Conservation (phyloP, 2,113 vertebrate genomes). For the Anthoscopus minutus region DNA sequence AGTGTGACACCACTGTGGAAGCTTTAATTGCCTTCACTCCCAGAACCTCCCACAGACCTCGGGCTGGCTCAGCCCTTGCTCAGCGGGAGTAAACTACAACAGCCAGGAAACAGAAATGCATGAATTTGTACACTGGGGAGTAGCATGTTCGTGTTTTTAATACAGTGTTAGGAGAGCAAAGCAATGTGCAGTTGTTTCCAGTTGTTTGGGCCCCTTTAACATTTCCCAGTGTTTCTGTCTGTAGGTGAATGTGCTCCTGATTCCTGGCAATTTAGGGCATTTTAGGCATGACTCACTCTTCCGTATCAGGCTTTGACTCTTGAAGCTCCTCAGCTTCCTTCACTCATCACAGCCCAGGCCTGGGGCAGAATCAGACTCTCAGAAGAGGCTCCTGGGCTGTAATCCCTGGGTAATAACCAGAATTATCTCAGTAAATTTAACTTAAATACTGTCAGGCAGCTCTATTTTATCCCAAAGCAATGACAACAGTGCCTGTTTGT, state of each 20-base stretch:
- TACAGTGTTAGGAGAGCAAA: background rate
- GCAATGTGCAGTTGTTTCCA: background rate
- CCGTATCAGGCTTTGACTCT: background rate
- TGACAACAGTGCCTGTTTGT: background rate
- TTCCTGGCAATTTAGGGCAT: background rate
- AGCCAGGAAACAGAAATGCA: background rate
- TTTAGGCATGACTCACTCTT: background rate
- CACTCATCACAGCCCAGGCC: background rate
- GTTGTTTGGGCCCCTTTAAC: background rate
- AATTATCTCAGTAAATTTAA: slow-evolving; percentile 51
- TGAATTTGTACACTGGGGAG: background rate
- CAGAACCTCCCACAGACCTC: background rate
- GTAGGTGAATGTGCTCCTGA: background rate
- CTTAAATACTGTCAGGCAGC: background rate
- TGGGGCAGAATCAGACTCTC: background rate
- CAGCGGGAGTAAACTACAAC: background rate
- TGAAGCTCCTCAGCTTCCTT: background rate
- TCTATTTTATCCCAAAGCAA: background rate
- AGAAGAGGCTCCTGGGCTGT: background rate
- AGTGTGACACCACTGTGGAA: background rate
- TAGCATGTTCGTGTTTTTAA: background rate
- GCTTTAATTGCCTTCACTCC: background rate
- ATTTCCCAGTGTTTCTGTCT: background rate
- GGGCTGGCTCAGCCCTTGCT: background rate
- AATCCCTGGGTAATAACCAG: background rate